phyloP scores from a whole-genome alignment of 2,888 invertebrate genomes.

The Lithophane ornitopus region DNA sequence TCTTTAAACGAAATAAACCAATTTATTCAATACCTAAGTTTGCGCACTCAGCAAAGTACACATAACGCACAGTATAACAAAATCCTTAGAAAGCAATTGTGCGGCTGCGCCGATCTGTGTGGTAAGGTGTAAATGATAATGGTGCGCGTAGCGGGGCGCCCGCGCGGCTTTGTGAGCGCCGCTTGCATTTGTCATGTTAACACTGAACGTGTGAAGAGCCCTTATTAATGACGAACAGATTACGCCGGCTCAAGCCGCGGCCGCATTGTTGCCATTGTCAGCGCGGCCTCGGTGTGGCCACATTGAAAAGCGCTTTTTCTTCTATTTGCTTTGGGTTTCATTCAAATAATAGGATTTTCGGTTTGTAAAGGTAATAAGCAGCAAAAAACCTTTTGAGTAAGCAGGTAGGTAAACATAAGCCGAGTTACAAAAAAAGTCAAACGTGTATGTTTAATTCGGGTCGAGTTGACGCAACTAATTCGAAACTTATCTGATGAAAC shows the following conservation, averaged over 20 bases:
- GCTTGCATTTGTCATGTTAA: constrained; percentile 89
- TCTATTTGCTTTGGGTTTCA: constrained; percentile 78
- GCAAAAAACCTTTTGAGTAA: constrained; percentile 64
- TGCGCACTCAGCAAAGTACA: constrained; percentile 25
- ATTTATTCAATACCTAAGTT: background rate
- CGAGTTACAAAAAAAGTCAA: constrained; percentile 56
- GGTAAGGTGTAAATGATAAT: constrained; percentile 78
- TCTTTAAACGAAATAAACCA: background rate
- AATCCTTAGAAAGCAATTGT: constrained; percentile 51
- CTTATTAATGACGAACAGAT: constrained; percentile 88
- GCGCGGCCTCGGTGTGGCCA: constrained; percentile 72
- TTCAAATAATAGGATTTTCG: constrained; percentile 79
- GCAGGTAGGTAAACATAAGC: constrained; percentile 67
- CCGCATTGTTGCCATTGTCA: constrained; percentile 80
- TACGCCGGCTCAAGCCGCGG: constrained; percentile 78
- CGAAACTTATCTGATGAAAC: constrained; percentile 29
- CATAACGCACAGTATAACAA: constrained; percentile 44
- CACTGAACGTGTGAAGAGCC: constrained; percentile 88
- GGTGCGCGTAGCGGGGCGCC: constrained; percentile 78
- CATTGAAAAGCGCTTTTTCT: constrained; percentile 77
- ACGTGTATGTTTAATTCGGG: constrained; percentile 48
- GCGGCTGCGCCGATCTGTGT: constrained; percentile 64
- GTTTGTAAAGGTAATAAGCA: constrained; percentile 68
- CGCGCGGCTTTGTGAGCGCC: constrained; percentile 77
- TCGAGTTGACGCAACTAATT: constrained; percentile 51